Conservation (phyloP, 1,140 invertebrate genomes). For the Diachasmimorpha longicaudata region DNA sequence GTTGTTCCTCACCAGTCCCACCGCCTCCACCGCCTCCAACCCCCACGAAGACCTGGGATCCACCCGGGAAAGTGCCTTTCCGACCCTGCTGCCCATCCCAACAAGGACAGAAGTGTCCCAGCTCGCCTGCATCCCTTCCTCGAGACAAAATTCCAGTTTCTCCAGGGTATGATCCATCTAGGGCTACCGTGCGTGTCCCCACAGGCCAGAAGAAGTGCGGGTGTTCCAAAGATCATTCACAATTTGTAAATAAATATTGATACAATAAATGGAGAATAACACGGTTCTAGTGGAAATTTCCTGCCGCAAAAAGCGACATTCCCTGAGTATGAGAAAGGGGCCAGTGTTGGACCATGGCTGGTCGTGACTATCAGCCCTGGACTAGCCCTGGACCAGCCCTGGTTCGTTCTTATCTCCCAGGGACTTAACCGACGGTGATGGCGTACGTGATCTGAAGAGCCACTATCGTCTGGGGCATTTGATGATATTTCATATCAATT, state of each 20-base stretch:
- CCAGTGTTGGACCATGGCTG: too few species aligned
- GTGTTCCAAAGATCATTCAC: background rate
- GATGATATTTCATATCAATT: too few species aligned
- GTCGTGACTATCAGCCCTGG: too few species aligned
- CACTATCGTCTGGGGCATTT: too few species aligned
- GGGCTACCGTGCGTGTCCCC: background rate
- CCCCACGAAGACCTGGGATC: background rate
- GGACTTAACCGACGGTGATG: too few species aligned
- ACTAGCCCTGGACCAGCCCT: too few species aligned
- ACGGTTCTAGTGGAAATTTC: too few species aligned
- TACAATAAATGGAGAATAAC: background rate
- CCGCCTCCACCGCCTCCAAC: slow-evolving; percentile 7
- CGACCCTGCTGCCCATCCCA: background rate
- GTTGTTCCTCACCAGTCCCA: slow-evolving; percentile 15
- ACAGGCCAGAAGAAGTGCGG: slow-evolving; percentile 6
- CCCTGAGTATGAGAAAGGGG: too few species aligned
- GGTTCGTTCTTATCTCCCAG: too few species aligned
- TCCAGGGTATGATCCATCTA: background rate
- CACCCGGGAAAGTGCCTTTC: background rate
- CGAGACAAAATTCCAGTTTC: background rate
- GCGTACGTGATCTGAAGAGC: too few species aligned
- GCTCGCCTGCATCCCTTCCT: background rate
- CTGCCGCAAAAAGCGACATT: too few species aligned
- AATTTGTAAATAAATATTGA: background rate
- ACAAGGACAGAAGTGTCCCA: background rate